Evolutionary conservation across 2,888 invertebrate genomes (phyloP).

Genomic region (Euspilapteryx auroguttella): DNA sequence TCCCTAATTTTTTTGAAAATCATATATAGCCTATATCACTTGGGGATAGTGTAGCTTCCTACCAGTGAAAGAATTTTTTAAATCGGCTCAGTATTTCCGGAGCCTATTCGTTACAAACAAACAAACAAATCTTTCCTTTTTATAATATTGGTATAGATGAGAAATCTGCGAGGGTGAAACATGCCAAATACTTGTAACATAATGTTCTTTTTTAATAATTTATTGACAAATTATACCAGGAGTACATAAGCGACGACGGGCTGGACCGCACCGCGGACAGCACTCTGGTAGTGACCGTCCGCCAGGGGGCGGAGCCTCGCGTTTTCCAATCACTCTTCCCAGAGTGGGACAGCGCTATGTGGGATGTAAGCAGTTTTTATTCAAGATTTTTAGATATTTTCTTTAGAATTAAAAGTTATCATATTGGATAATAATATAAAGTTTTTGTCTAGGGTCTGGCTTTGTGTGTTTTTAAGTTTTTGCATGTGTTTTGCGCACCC

Average conservation of each 20-base stretch:
- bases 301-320: conserved; percentile 74
- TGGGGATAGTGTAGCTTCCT: no score
- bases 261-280: conserved; percentile 67
- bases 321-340: conserved; percentile 78
- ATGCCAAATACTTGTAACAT: background rate
- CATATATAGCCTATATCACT: no score
- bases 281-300: conserved; percentile 68
- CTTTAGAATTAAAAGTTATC: background rate
- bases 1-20: no score
- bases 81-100: no score
- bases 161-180: no score
- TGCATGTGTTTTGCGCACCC: no score
- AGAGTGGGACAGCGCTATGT: conserved; percentile 69
- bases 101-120: no score
- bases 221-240: conserved; percentile 36
- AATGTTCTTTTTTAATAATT: background rate
- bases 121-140: no score
- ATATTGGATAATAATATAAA: conserved; percentile 1
- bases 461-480: no score
- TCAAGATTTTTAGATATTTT: background rate
- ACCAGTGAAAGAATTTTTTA: no score
- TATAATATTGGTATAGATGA: no score
- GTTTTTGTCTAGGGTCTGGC: no score
- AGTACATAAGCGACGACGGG: conserved; percentile 70
- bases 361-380: conserved; percentile 58